Base-by-base conservation (phyloP, 2,888 invertebrate species). In the Stenolophus ochropezus region DNA sequence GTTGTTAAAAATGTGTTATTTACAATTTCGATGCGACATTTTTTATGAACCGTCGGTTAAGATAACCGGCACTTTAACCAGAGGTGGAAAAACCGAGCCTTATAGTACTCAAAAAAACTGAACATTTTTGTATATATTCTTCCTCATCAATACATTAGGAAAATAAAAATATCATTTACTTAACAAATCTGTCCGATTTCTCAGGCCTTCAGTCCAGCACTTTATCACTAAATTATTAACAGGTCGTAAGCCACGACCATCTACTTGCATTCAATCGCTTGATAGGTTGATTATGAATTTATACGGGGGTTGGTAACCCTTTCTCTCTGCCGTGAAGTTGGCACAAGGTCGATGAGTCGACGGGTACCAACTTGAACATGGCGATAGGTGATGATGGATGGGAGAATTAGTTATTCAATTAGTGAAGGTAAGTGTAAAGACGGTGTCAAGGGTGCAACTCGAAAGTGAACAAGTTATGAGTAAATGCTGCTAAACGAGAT, bases 221-320 rank as follows among this genome's bases (percentile, higher is more conserved):
- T 33, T 33, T 42, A 11, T 11, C 33, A 1, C 2, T 58, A 16
- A 23, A 76, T 76, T 53, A 76, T 76, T 76, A 56, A 76, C 25
- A 5, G 1, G 8, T 4, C n/a, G 18, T 20, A 20, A 76, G n/a
- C 53, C 27, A 16, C 76, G 20, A 76, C 74, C 25, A 56, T 23
- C 56, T 6, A 51, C 56, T 27, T 53, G 56, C 56, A 56, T 76
- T 76, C 76, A 76, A 27, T 27, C 58, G 58, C 42, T 33, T 76
- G 76, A 76, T 76, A 58, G 76, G 56, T n/a, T 76, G 58, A 58
- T 76, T 76, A 76, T 76, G 11, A 76, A 76, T 76, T 76, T 76
- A 53, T 23, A n/a, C 27, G 16, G 18, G 1, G 33, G 65, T 18
- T 33, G n/a, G 65, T 18, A 69, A 33, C 65, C 33, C 65, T 42